These are phyloP conservation scores for Dunckerocampus dactyliophorus DNA, from an alignment of 2,113 vertebrate genomes.

Conservation along the genomic window DNA sequence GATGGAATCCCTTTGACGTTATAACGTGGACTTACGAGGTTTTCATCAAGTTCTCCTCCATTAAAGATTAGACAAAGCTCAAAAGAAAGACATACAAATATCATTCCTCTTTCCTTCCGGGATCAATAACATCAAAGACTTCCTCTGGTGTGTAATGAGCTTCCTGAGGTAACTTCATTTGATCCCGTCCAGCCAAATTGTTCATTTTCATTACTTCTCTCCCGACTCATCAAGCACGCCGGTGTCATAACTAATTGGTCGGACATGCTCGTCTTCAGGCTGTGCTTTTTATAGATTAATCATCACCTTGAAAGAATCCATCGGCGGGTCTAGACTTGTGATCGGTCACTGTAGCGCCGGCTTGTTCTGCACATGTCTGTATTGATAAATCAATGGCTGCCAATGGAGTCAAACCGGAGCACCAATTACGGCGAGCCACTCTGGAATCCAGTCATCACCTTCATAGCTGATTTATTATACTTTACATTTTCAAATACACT, in stretches of 20 bases:
- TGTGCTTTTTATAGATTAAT: constrained; percentile 6
- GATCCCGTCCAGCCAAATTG: not conserved
- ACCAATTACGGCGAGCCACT: not conserved
- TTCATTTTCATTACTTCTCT: constrained; percentile 2
- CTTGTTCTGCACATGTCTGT: not conserved
- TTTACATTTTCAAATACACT: not conserved
- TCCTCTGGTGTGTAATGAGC: not conserved
- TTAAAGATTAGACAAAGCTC: no score
- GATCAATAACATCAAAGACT: constrained; percentile 1
- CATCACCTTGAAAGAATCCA: constrained; percentile 7
- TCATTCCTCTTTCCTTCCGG: not conserved
- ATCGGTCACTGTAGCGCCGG: not conserved
- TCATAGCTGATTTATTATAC: not conserved
- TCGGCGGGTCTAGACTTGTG: not conserved
- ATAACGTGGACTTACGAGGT: no score
- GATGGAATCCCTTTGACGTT: no score
- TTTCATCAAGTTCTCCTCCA: no score
- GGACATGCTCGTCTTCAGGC: not conserved
- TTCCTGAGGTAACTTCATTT: constrained; percentile 2
- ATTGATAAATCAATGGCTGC: constrained; percentile 7
- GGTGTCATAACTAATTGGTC: constrained; percentile 6
- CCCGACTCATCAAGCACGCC: constrained; percentile 2
- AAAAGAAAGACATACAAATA: not conserved
- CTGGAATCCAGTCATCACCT: not conserved
- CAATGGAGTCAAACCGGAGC: not conserved